Conservation (phyloP, 2,113 vertebrate species). For the Sylvilagus bachmani region DNA sequence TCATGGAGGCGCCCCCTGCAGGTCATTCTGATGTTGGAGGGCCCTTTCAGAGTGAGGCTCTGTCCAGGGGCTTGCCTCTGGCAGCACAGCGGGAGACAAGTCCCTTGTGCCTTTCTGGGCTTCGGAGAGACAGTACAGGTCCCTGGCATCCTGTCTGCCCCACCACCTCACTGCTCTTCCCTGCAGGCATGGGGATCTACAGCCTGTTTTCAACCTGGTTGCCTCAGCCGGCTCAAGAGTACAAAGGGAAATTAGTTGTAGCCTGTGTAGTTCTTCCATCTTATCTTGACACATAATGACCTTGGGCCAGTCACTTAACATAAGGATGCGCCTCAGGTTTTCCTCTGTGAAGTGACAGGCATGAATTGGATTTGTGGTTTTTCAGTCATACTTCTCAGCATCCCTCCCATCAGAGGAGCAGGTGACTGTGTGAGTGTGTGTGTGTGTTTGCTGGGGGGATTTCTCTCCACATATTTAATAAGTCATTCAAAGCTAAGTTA, state of each 20-base stretch:
- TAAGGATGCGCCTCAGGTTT: constrained; percentile 17
- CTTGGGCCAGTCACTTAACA: constrained; percentile 19
- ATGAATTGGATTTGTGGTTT: constrained; percentile 50
- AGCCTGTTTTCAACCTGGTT: background rate
- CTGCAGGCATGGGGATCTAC: background rate
- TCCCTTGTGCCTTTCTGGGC: background rate
- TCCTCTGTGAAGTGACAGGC: constrained; percentile 60
- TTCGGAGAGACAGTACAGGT: background rate
- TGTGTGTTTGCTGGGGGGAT: background rate
- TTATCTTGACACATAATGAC: constrained; percentile 7
- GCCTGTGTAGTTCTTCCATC: background rate
- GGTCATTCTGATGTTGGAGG: background rate
- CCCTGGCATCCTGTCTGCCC: background rate
- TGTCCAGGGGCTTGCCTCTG: background rate
- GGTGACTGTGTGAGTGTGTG: background rate
- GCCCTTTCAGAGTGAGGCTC: background rate
- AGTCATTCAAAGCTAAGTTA: constrained; percentile 34
- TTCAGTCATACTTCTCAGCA: background rate
- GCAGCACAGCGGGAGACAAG: background rate
- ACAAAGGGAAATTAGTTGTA: background rate
- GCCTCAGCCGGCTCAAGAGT: background rate
- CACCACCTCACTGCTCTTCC: background rate
- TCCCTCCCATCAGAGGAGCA: background rate
- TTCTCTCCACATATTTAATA: constrained; percentile 38
- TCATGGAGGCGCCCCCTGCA: background rate